Conservation (phyloP, 2,113 vertebrate genomes). For the Symphodus melops region DNA sequence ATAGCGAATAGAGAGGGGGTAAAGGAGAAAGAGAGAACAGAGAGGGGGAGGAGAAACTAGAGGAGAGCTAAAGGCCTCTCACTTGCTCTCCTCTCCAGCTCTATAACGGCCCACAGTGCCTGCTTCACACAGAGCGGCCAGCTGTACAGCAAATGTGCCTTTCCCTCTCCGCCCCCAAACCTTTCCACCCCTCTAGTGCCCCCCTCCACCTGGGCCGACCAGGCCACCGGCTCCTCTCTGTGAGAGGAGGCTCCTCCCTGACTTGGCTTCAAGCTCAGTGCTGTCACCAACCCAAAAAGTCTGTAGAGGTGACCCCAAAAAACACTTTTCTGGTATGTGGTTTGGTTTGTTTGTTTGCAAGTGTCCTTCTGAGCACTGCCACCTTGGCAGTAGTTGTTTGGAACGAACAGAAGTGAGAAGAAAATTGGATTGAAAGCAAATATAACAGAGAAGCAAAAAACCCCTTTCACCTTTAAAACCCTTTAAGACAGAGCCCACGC, state of each 20-base stretch:
- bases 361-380: slow-evolving; percentile 76
- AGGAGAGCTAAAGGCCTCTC: slow-evolving; percentile 90
- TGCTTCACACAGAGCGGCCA: slow-evolving; percentile 99
- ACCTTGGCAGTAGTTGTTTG: slow-evolving; percentile 65
- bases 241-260: slow-evolving; percentile 92
- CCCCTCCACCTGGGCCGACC: slow-evolving; percentile 91
- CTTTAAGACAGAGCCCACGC: slow-evolving; percentile 63
- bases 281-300: slow-evolving; percentile 92
- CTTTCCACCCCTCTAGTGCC: slow-evolving; percentile 90
- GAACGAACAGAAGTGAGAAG: slow-evolving; percentile 54
- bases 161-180: slow-evolving; percentile 81
- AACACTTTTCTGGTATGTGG: slow-evolving; percentile 79
- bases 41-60: slow-evolving; percentile 69
- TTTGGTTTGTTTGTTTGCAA: slow-evolving; percentile 73
- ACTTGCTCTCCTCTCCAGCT: slow-evolving; percentile 92
- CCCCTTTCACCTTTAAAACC: slow-evolving; percentile 70
- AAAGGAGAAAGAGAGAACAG: slow-evolving; percentile 51
- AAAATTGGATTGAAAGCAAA: slow-evolving; percentile 56
- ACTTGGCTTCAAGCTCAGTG: slow-evolving; percentile 93
- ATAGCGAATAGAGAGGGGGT: slow-evolving; percentile 68
- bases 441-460: slow-evolving; percentile 55
- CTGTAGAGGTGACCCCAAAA: slow-evolving; percentile 96
- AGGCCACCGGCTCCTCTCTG: slow-evolving; percentile 93
- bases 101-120: slow-evolving; percentile 94
- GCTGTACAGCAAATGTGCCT: slow-evolving; percentile 99